Conservation (phyloP, 2,113 vertebrate genomes). For the Dromaius novaehollandiae region DNA sequence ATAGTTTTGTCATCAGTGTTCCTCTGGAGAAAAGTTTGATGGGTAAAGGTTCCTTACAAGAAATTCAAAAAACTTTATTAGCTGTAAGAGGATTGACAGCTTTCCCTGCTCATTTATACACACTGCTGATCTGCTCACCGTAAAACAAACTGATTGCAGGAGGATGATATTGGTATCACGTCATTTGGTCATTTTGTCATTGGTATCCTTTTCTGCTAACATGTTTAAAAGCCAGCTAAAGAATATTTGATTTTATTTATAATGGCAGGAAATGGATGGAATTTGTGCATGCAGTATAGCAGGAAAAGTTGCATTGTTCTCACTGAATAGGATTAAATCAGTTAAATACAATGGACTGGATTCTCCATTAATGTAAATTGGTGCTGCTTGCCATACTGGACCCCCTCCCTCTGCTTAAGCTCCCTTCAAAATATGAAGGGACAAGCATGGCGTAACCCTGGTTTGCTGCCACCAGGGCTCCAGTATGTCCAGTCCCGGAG, state of each 20-base stretch:
- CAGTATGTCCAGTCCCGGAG: background rate
- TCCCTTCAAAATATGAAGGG: background rate
- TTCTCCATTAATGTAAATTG: background rate
- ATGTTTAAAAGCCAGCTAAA: background rate
- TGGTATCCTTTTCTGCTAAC: accelerated
- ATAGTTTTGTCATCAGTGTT: background rate
- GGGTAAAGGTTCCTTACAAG: background rate
- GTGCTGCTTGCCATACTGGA: background rate
- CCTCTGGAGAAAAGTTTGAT: background rate
- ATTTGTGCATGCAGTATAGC: background rate
- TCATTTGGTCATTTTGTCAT: background rate
- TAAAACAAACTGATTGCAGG: background rate
- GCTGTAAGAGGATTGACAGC: background rate
- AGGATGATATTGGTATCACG: background rate
- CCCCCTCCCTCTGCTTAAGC: background rate
- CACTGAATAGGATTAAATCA: background rate
- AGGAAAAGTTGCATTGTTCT: background rate
- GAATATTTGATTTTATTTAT: background rate
- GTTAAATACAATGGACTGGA: background rate
- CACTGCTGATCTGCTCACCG: background rate
- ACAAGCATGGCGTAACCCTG: background rate
- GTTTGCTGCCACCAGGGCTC: background rate
- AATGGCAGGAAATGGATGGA: background rate
- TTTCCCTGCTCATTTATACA: background rate
- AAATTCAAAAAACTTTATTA: background rate